phyloP scores from a whole-genome alignment of 2,888 invertebrate genomes.

The Encarsia formosa region DNA sequence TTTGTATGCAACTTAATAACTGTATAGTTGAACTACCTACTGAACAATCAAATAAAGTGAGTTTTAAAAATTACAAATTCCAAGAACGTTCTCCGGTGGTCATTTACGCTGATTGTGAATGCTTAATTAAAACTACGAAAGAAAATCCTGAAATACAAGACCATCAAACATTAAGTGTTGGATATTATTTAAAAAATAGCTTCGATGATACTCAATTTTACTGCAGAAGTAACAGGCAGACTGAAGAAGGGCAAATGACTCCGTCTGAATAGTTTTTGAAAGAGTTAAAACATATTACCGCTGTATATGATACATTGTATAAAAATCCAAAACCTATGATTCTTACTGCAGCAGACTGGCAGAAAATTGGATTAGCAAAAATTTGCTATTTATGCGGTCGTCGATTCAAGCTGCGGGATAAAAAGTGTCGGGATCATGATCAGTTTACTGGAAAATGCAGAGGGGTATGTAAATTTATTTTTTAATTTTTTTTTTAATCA shows the following conservation, averaged over 20 bases:
- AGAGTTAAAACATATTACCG: slow-evolving; percentile 1
- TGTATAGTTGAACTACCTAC: slow-evolving; percentile 4
- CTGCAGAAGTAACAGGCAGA: slow-evolving; percentile 1
- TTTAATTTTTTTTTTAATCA: too few species aligned
- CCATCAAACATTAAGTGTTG: slow-evolving; percentile 30
- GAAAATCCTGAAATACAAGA: too few species aligned
- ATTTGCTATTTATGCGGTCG: slow-evolving; percentile 22
- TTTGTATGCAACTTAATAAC: slow-evolving; percentile 12
- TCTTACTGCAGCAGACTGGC: not conserved
- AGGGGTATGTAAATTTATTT: too few species aligned
- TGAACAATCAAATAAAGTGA: slow-evolving; percentile 6
- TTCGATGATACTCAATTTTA: slow-evolving; percentile 26
- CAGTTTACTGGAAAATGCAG: slow-evolving; percentile 26
- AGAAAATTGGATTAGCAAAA: not conserved
- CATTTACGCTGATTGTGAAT: slow-evolving; percentile 24
- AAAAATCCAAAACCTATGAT: not conserved
- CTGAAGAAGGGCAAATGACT: not conserved
- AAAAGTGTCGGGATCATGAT: slow-evolving; percentile 26
- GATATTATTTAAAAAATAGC: slow-evolving; percentile 31
- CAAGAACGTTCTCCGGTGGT: slow-evolving; percentile 10
- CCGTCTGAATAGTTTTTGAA: slow-evolving; percentile 13
- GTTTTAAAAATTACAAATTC: slow-evolving; percentile 15
- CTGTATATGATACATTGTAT: not conserved
- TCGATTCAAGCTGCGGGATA: slow-evolving; percentile 6
- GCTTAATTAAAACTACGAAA: slow-evolving; percentile 2